Evolutionary conservation across 2,888 invertebrate species (phyloP).

Genomic region (Eilema depressum): DNA sequence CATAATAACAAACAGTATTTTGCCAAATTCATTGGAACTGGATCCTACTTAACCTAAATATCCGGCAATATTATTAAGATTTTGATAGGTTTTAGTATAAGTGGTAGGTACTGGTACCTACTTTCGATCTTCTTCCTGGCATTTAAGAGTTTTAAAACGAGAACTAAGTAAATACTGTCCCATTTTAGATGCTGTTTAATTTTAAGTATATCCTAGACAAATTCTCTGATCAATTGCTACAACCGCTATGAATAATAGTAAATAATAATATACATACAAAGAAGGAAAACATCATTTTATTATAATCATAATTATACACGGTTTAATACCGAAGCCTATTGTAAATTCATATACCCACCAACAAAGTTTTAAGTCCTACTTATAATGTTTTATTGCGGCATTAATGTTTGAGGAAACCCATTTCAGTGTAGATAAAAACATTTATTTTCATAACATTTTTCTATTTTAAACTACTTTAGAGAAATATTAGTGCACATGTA

Average conservation of each 20-base stretch:
- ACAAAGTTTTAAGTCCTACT: not conserved
- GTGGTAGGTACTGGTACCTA: not conserved
- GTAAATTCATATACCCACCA: constrained; percentile 5
- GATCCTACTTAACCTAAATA: not conserved
- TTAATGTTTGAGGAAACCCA: not conserved
- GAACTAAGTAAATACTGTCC: not conserved
- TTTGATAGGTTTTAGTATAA: not conserved
- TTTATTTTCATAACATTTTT: not conserved
- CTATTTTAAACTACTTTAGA: not conserved
- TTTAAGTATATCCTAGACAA: not conserved
- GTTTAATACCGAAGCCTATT: not conserved
- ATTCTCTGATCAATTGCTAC: not conserved
- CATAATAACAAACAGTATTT: not conserved
- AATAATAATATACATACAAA: not conserved
- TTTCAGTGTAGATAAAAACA: not conserved
- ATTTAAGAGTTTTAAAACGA: not conserved
- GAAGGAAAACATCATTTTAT: constrained; percentile 10
- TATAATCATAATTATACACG: not conserved
- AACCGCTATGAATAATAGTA: not conserved
- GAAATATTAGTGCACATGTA: not conserved
- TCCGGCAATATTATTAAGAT: not conserved
- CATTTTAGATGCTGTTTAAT: not conserved
- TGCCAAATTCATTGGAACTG: too few species aligned
- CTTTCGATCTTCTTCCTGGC: not conserved
- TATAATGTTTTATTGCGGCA: not conserved